Evolutionary conservation across 2,797 vertebrate genomes (phyloP), one percentile per base, ranked within the genome.

Genomic region (Tokudaia tokunoshimensis): DNA sequence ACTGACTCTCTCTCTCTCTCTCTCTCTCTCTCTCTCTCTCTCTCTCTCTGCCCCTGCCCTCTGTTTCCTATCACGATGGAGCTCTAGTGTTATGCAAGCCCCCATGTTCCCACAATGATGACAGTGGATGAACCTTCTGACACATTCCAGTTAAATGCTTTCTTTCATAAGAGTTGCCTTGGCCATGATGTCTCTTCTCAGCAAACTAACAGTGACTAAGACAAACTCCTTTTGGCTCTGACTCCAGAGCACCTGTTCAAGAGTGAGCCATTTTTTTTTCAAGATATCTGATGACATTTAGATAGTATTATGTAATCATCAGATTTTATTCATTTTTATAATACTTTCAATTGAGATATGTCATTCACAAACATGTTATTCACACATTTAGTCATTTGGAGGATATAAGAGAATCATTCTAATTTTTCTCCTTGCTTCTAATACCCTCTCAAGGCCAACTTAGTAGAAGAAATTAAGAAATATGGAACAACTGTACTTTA

Each of bases 261-360:
- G 15, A 70, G 31, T n/a, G 15, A 70, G 34, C 31, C 31, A n/a
- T 70, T 14, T 57, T 24, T 57, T 24, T 20, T 19, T 52, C 17
- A 93, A 20, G 3, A 67, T 59, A 9, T 55, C 44, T 72, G 41
- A 37, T 67, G 91, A 78, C 81, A 12, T 34, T 59, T 91, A 8
- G 26, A 65, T 26, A 86, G 1, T 7, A 52, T 67, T n/a, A 86
- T 26, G 13, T 22, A 70, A 67, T 37, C 44, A 70, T 20, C 29
- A 8, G 7, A 50, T 67, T 52, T 15, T 10, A 26, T 86, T 86
- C 29, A 70, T 26, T 70, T 22, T 61, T 80, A 90, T 29, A 7
- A 75, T 89, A 91, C 15, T 7, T 94, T 79, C 26, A 55, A 47
- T 74, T 92, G 75, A 82, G 29, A 92, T 94, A n/a, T 81, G 34